Conservation (phyloP, 92 coral and sea anemone genomes). For the Zoanthus solanderi region DNA sequence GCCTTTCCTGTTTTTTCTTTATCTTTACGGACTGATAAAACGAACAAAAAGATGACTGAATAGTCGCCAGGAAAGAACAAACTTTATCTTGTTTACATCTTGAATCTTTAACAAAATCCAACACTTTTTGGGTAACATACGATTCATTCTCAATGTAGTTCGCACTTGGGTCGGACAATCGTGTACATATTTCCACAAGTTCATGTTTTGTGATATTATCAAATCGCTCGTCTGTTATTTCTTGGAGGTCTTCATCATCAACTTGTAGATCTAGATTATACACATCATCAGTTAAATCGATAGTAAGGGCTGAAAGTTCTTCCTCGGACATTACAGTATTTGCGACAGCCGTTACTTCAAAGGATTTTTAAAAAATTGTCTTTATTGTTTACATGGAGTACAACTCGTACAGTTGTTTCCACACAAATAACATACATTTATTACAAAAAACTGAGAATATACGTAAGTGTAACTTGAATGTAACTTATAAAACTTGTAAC, state of each 20-base stretch:
- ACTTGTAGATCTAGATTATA: neutral
- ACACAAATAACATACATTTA: neutral
- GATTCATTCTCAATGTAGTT: neutral
- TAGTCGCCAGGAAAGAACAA: neutral
- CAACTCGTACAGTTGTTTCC: neutral
- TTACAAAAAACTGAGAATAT: neutral
- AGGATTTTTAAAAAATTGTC: neutral
- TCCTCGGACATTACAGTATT: slow-evolving; percentile 8
- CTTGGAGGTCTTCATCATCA: slow-evolving; percentile 5
- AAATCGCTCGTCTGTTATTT: slow-evolving; percentile 3
- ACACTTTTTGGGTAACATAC: neutral
- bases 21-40: slow-evolving; percentile 6
- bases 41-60: neutral
- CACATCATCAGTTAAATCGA: slow-evolving; percentile 13
- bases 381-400: neutral
- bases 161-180: slow-evolving; percentile 2
- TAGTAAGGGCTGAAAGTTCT: slow-evolving; percentile 16
- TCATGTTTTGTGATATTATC: neutral
- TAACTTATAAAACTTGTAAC: slow-evolving; percentile 3
- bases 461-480: neutral
- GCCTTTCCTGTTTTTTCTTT: slow-evolving; percentile 6
- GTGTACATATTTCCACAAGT: neutral
- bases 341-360: slow-evolving; percentile 14
- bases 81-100: slow-evolving; percentile 2
- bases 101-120: neutral